These are phyloP conservation scores for Anisognathus igniventris DNA, from an alignment of 2,797 vertebrate genomes.

Conservation along the genomic window DNA sequence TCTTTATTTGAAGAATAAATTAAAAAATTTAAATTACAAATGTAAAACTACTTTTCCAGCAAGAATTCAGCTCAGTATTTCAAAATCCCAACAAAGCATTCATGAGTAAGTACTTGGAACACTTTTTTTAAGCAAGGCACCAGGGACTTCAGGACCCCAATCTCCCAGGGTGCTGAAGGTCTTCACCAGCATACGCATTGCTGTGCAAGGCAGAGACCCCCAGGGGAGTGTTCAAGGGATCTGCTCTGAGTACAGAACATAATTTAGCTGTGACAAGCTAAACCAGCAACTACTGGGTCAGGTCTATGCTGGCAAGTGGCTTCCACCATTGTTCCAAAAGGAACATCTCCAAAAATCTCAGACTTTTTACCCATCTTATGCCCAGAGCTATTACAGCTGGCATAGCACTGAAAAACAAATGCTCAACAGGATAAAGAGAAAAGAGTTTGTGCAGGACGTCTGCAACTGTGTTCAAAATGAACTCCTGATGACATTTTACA, in stretches of 20 bases:
- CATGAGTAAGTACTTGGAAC: not conserved
- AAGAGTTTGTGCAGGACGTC: not conserved
- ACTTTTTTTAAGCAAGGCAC: not conserved
- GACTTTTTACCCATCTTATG: not conserved
- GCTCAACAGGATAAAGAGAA: not conserved
- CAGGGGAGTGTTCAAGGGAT: not conserved
- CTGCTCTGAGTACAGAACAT: not conserved
- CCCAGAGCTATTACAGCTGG: not conserved
- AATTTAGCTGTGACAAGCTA: not conserved
- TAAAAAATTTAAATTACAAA: not conserved
- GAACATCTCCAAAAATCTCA: not conserved
- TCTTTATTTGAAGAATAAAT: not conserved
- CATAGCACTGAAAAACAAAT: not conserved
- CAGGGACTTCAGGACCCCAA: not conserved
- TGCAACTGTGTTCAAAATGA: not conserved
- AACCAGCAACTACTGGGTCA: not conserved
- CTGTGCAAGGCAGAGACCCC: not conserved
- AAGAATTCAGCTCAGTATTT: not conserved
- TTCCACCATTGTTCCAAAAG: not conserved
- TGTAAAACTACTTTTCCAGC: not conserved
- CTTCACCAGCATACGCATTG: not conserved
- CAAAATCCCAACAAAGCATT: not conserved
- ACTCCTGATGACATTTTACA: not conserved
- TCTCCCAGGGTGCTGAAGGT: not conserved
- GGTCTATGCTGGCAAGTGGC: not conserved